phyloP scores from a whole-genome alignment of 2,797 vertebrate genomes.

The Tympanoctomys barrerae region DNA sequence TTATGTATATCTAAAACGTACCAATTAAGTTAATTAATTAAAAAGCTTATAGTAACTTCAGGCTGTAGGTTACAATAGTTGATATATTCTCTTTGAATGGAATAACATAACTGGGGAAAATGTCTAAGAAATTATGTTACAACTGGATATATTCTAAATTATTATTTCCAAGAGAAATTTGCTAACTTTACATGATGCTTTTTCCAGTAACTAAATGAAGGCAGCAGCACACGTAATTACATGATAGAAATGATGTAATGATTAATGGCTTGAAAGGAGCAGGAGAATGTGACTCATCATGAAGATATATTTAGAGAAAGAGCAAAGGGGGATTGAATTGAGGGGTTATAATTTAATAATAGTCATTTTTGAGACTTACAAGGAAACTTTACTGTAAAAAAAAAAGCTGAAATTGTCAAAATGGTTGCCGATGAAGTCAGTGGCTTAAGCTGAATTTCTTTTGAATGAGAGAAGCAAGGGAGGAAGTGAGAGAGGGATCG shows the following conservation, averaged over 20 bases:
- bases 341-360: constrained; percentile 69
- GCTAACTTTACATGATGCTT: constrained; percentile 61
- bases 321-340: constrained; percentile 73
- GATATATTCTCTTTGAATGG: constrained; percentile 60
- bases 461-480: not conserved
- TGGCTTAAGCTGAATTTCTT: not conserved
- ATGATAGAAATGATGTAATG: constrained; percentile 73
- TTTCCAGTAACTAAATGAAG: constrained; percentile 78
- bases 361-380: constrained; percentile 70
- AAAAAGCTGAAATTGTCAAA: not conserved
- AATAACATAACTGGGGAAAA: constrained; percentile 59
- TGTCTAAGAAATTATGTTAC: constrained; percentile 73
- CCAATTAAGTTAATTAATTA: not conserved
- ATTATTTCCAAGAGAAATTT: constrained; percentile 72
- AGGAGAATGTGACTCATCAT: constrained; percentile 77
- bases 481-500: not conserved
- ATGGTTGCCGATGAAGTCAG: constrained; percentile 28
- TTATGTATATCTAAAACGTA: not conserved
- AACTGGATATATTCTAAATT: constrained; percentile 61
- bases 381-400: constrained; percentile 65
- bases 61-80: constrained; percentile 24
- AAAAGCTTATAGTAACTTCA: constrained; percentile 13
- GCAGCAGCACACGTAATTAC: constrained; percentile 61
- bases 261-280: constrained; percentile 72
- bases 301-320: constrained; percentile 66